Conservation (phyloP, 53 echinoderm and acorn worm species). For the Echinarachnius parma region DNA sequence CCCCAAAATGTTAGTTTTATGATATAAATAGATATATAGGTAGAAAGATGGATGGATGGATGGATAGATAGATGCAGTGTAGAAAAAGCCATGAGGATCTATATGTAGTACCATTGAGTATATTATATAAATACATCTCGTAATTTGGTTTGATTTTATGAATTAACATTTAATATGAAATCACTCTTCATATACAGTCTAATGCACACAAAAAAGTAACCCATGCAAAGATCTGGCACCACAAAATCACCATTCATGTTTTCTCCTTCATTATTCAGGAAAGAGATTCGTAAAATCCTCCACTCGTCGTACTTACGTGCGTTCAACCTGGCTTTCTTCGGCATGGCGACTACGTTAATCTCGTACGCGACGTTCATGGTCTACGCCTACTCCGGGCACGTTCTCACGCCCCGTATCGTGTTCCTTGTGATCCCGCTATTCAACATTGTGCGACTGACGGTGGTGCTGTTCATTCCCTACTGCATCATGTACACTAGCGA, state of each 20-base stretch:
- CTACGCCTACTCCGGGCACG: conserved; percentile 70
- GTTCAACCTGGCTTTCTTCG: conserved; percentile 73
- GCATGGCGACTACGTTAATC: conserved; percentile 50
- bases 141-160: too few relatives aligned
- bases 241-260: neutral
- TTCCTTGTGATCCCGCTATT: conserved; percentile 74
- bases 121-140: too few relatives aligned
- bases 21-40: too few relatives aligned
- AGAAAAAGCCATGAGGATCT: too few relatives aligned
- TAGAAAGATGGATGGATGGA: too few relatives aligned
- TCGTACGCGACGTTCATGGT: conserved; percentile 69
- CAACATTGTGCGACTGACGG: conserved; percentile 61
- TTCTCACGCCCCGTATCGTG: conserved; percentile 62
- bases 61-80: too few relatives aligned
- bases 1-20: too few relatives aligned
- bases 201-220: too few relatives aligned
- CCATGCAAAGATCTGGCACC: too few relatives aligned
- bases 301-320: conserved; percentile 60
- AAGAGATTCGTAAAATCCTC: conserved; percentile 65
- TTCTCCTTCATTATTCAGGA: conserved; percentile 48
- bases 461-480: conserved; percentile 66
- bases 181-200: too few relatives aligned
- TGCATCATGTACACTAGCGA: conserved; percentile 74
- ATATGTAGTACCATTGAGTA: too few relatives aligned
- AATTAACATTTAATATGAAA: too few relatives aligned